Evolutionary conservation across 2,797 vertebrate species (phyloP).

Genomic region (Aphelocoma californica): DNA sequence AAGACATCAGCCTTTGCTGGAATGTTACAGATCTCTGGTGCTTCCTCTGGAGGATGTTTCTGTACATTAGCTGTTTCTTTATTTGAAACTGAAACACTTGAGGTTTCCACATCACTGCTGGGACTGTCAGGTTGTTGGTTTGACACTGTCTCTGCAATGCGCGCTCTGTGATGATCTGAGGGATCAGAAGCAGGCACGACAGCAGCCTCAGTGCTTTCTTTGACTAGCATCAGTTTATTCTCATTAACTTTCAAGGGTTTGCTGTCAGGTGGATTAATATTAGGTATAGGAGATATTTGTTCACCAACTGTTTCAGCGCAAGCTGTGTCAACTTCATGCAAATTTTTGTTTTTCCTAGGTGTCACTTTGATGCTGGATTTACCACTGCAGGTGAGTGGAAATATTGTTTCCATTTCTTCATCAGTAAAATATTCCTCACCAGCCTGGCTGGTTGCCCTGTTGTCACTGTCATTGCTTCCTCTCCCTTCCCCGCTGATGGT

Average conservation of each 20-base stretch:
- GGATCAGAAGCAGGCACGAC: background rate
- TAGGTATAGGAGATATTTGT: background rate
- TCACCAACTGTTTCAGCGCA: background rate
- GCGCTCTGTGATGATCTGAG: background rate
- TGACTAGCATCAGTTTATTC: background rate
- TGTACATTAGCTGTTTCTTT: constrained; percentile 73
- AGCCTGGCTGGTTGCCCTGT: background rate
- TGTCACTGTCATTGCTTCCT: background rate
- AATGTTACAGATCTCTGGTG: constrained; percentile 65
- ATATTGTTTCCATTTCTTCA: background rate
- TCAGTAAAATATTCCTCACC: background rate
- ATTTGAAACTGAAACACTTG: constrained; percentile 38
- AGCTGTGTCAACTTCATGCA: background rate
- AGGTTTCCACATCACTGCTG: constrained; percentile 55
- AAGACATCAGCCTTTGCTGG: constrained; percentile 68
- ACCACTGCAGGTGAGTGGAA: background rate
- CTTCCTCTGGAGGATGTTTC: constrained; percentile 78
- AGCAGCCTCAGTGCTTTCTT: background rate
- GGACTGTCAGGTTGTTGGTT: constrained; percentile 33
- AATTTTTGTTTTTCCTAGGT: background rate
- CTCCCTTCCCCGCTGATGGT: background rate
- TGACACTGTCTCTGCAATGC: background rate
- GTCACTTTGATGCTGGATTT: background rate
- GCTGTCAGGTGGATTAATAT: background rate
- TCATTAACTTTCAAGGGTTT: background rate